Conservation (phyloP, 2,113 vertebrate species). For the Tympanuchus pallidicinctus region DNA sequence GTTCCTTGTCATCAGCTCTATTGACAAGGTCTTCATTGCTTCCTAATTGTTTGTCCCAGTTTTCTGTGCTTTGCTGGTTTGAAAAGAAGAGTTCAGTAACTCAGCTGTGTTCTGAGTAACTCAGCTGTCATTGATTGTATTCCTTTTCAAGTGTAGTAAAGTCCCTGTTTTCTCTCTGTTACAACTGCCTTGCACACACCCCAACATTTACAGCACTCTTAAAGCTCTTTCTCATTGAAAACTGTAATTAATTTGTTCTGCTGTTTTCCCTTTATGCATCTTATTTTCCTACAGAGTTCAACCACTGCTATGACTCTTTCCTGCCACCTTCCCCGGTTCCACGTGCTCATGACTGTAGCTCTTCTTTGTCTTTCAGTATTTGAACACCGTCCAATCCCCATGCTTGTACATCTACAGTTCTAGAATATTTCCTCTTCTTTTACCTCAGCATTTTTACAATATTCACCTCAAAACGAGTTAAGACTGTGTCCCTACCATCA, state of each 20-base stretch:
- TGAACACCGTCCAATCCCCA: neutral
- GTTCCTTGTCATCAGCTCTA: constrained; percentile 51
- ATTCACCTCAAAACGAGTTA: neutral
- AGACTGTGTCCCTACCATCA: neutral
- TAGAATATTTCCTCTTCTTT: neutral
- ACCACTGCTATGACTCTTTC: neutral
- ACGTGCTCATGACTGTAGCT: neutral
- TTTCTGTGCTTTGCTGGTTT: constrained; percentile 45
- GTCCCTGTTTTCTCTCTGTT: neutral
- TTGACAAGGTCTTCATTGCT: constrained; percentile 44
- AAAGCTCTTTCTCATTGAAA: constrained; percentile 13
- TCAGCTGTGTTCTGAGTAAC: neutral
- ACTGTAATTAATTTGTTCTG: neutral
- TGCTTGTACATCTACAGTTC: neutral
- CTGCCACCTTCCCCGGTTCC: neutral
- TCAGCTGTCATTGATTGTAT: constrained; percentile 30
- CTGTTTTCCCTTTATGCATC: neutral
- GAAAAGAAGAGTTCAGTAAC: constrained; percentile 14
- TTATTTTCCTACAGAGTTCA: neutral
- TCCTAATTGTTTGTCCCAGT: constrained; percentile 43
- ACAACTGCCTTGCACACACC: neutral
- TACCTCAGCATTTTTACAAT: neutral
- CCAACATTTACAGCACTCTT: neutral
- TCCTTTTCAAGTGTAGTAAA: constrained; percentile 47
- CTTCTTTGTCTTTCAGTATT: neutral